phyloP scores from a whole-genome alignment of 1,140 invertebrate genomes.

The Aleiodes sp. region DNA sequence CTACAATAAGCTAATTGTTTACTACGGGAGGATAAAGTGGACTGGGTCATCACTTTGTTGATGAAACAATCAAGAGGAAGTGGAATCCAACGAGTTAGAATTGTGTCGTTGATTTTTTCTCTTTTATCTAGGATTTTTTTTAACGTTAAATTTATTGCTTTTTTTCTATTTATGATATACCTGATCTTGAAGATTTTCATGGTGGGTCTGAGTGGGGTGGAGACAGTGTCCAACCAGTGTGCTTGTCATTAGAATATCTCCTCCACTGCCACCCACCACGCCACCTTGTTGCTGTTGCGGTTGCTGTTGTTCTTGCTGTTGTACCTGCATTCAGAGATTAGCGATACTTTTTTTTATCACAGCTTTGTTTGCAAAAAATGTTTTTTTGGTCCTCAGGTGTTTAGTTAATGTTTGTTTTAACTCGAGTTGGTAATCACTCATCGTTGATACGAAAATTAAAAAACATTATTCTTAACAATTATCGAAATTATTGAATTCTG shows the following conservation, averaged over 20 bases:
- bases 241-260: slow-evolving; percentile 53
- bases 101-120: not conserved
- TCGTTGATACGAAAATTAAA: too few relatives aligned
- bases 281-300: slow-evolving; percentile 51
- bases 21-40: too few relatives aligned
- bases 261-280: slow-evolving; percentile 49
- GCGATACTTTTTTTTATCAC: not conserved
- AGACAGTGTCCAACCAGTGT: slow-evolving; percentile 61
- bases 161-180: slow-evolving; percentile 36
- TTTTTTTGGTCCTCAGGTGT: not conserved
- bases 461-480: too few relatives aligned
- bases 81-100: too few relatives aligned
- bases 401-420: too few relatives aligned
- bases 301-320: slow-evolving; percentile 61
- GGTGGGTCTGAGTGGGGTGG: slow-evolving; percentile 55
- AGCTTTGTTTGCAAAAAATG: not conserved
- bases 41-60: too few relatives aligned
- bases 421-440: not conserved
- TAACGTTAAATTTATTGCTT: slow-evolving; percentile 13
- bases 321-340: slow-evolving; percentile 54
- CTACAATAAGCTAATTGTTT: too few relatives aligned
- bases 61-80: too few relatives aligned
- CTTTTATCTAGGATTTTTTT: not conserved
- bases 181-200: slow-evolving; percentile 51
- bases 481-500: too few relatives aligned